Percentiles rank a stretch among this genome's conserved stretches.
These are phyloP conservation scores for Stenurella melanura DNA, from an alignment of 2,888 invertebrate species.

Conservation along the genomic window DNA sequence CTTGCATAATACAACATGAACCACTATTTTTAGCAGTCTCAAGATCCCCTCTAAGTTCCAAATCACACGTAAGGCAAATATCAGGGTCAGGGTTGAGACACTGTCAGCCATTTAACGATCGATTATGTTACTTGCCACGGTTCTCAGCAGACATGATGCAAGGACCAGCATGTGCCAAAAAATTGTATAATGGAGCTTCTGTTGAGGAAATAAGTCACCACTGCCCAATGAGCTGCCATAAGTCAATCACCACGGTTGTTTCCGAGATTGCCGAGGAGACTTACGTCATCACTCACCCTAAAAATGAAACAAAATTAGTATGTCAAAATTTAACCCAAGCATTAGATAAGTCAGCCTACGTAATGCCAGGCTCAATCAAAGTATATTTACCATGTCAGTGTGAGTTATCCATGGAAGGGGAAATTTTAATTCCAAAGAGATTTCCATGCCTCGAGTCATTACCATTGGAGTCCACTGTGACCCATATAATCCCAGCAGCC, in stretches of 20 bases:
- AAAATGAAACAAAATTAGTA: constrained; percentile 23
- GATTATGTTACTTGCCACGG: constrained; percentile 49
- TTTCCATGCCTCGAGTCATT: constrained; percentile 40
- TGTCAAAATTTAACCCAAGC: constrained; percentile 29
- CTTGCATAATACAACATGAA: constrained; percentile 47
- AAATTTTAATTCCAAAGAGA: constrained; percentile 43
- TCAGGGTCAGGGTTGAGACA: constrained; percentile 47
- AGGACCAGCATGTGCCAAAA: constrained; percentile 51
- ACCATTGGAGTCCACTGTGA: no score
- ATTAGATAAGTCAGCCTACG: constrained; percentile 8
- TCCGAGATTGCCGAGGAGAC: constrained; percentile 45
- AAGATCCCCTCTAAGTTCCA: not conserved
- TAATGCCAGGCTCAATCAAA: constrained; percentile 42
- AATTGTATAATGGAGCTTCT: constrained; percentile 40
- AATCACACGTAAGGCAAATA: constrained; percentile 40
- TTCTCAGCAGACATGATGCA: constrained; percentile 47
- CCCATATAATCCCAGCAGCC: no score
- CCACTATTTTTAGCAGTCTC: constrained; percentile 41
- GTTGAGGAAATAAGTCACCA: constrained; percentile 47
- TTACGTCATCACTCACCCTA: constrained; percentile 48
- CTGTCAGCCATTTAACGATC: constrained; percentile 49
- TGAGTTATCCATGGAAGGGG: constrained; percentile 16
- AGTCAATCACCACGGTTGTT: no score
- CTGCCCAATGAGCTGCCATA: constrained; percentile 49
- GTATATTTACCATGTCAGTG: constrained; percentile 46